Evolutionary conservation across 2,888 invertebrate species (phyloP).

Genomic region (Craniophora ligustri): DNA sequence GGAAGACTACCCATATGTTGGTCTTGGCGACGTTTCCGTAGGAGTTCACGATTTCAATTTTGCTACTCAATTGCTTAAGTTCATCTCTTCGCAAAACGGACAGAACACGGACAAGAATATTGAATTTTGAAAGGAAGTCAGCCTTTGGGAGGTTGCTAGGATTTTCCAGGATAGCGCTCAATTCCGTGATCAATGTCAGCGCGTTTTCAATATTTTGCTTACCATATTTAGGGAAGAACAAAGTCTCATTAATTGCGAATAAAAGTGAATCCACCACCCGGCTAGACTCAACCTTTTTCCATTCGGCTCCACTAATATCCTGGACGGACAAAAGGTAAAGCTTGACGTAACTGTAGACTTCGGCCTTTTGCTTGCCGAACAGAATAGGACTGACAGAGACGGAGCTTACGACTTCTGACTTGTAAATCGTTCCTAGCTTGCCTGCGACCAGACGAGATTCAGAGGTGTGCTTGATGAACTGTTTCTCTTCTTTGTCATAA

Average conservation of each 20-base stretch:
- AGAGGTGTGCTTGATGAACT: constrained; percentile 88
- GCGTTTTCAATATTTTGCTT: constrained; percentile 77
- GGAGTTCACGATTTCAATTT: constrained; percentile 78
- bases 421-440: constrained; percentile 90
- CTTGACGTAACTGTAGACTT: constrained; percentile 89
- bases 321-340: constrained; percentile 78
- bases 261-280: constrained; percentile 85
- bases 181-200: constrained; percentile 84
- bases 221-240: constrained; percentile 22
- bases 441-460: constrained; percentile 87
- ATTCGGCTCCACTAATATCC: constrained; percentile 70
- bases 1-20: constrained; percentile 89
- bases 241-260: constrained; percentile 49
- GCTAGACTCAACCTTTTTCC: constrained; percentile 74
- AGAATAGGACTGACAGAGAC: constrained; percentile 89
- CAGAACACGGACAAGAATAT: constrained; percentile 87
- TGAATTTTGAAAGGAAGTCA: constrained; percentile 90
- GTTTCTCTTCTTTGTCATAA: constrained; percentile 80
- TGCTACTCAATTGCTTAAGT: constrained; percentile 84
- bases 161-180: constrained; percentile 89
- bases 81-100: constrained; percentile 90
- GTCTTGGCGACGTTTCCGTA: constrained; percentile 75
- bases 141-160: constrained; percentile 86
- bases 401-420: constrained; percentile 89
- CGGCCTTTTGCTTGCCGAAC: constrained; percentile 88